Evolutionary conservation across 2,113 vertebrate genomes (phyloP).

Genomic region (Paracanthobrama guichenoti): DNA sequence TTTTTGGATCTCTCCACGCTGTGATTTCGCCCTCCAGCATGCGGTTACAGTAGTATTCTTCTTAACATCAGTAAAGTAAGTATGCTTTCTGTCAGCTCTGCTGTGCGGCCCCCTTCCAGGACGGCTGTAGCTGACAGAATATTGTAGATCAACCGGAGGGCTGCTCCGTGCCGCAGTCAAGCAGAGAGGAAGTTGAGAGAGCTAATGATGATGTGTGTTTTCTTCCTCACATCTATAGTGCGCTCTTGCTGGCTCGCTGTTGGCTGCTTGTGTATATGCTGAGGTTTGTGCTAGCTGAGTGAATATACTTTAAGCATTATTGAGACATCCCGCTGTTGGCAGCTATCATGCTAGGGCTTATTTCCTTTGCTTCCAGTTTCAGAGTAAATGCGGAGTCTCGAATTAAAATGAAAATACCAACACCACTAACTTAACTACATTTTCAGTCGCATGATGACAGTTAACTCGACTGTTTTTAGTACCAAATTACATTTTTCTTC

Average conservation of each 20-base stretch:
- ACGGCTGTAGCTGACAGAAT: conserved; percentile 10
- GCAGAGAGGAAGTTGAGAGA: conserved; percentile 36
- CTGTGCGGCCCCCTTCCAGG: conserved; percentile 21
- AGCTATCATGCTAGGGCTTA: background rate
- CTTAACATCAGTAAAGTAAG: conserved; percentile 21
- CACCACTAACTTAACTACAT: background rate
- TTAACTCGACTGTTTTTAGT: background rate
- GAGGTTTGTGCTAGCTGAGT: conserved; percentile 21
- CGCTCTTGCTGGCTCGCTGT: conserved; percentile 2
- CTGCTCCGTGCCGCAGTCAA: conserved; percentile 15
- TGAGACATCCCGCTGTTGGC: conserved; percentile 26
- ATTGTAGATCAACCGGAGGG: conserved; percentile 16
- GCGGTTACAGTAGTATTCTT: background rate
- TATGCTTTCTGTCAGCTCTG: conserved; percentile 25
- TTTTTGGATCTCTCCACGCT: conserved; percentile 7
- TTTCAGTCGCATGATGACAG: background rate
- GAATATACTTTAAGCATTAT: conserved; percentile 31
- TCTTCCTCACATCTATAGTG: conserved; percentile 22
- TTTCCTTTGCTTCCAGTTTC: background rate
- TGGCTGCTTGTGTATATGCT: conserved; percentile 8
- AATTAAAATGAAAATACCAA: background rate
- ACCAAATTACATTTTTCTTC: too few relatives aligned
- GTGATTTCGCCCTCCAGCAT: conserved; percentile 3
- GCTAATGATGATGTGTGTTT: conserved; percentile 51
- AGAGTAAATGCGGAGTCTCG: background rate